A percentile compares a stretch with the other conserved stretches of the same genome.
These are phyloP conservation scores for Ondatra zibethicus DNA, from an alignment of 2,113 vertebrate genomes.

Conservation along the genomic window DNA sequence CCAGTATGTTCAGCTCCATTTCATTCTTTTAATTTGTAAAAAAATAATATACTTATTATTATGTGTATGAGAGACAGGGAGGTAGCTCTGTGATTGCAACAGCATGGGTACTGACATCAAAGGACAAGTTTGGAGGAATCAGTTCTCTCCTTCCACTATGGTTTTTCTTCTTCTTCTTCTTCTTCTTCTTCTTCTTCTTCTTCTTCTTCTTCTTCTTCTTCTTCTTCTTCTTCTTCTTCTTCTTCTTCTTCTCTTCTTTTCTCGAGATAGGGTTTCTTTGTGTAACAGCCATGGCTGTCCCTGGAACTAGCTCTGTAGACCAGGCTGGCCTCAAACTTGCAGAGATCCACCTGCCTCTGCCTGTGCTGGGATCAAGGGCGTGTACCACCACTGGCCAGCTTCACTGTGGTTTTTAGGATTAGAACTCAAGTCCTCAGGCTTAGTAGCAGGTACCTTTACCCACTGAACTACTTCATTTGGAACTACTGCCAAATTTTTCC, in stretches of 20 bases:
- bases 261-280: no score
- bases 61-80: neutral
- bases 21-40: neutral
- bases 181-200: no score
- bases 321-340: neutral
- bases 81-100: neutral
- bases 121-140: neutral
- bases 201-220: no score
- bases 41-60: neutral
- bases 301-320: no score
- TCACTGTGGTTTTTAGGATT: neutral
- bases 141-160: neutral
- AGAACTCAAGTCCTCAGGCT: neutral
- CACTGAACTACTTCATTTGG: neutral
- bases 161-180: neutral
- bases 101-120: neutral
- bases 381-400: fast-evolving
- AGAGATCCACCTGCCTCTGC: neutral
- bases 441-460: neutral
- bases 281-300: no score
- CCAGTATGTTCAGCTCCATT: neutral
- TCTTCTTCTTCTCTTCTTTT: no score
- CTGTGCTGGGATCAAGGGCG: neutral
- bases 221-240: no score
- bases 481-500: neutral